Evolutionary conservation across 92 coral and sea anemone genomes (phyloP), one percentile per base, ranked within the genome.

Genomic region (Umimayanthus chanpuru): DNA sequence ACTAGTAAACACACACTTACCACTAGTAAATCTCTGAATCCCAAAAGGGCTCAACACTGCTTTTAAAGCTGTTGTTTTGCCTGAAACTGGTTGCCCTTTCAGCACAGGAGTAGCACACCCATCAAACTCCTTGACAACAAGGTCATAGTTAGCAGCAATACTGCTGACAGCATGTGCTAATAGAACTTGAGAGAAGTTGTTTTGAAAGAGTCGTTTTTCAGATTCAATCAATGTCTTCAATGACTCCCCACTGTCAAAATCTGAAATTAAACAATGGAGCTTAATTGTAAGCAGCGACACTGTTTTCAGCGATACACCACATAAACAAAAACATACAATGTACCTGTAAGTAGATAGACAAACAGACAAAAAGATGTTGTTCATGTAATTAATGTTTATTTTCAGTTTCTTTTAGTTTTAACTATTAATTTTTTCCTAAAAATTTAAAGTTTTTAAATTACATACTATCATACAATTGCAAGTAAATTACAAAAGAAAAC

Each of bases 101-200:
- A 92, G 44, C 3, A 92, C 89, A 25, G 93, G 90, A 2, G 79
- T 88, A 8, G 93, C 76, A 77, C 95, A 93, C 12, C 95, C 95
- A 74, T 86, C 93, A 65, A 90, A 93, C 61, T 89, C 87, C 18
- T 58, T n/a, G 8, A 93, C 89, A 3, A 90, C 85, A 40, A 90
- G 78, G 77, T 90, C 90, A 85, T 92, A 92, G 68, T 90, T 92
- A 15, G 94, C 85, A 20, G 86, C 92, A 53, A 92, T 86, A n/a
- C 86, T 41, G 36, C 85, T 58, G 4, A 76, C 88, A 47, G 92
- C 92, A 76, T 90, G 90, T 2, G 87, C 89, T 91, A 92, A 66
- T 18, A 90, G 32, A 39, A 88, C 93, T 58, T 93, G 95, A 0
- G 89, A 76, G 86, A 93, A 90, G 68, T 90, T 90, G 40, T 93